Percentiles rank a stretch among this genome's conserved stretches.
Conservation (phyloP, 2,113 vertebrate genomes). For the Prinia subflava region DNA sequence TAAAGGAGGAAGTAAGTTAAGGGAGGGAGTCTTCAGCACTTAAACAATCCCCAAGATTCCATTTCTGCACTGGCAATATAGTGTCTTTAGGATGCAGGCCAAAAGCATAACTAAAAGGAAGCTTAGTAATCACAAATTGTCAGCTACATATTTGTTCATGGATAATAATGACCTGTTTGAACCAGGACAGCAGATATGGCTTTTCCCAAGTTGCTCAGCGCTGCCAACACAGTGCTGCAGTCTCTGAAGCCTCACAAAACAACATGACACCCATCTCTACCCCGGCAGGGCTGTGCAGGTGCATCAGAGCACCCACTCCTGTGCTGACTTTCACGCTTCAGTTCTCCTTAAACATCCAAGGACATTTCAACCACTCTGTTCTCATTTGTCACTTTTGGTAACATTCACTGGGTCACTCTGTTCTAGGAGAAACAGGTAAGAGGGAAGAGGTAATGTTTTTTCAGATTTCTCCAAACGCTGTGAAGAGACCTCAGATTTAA, state of each 20-base stretch:
- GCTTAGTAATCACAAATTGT: not conserved
- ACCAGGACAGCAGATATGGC: not conserved
- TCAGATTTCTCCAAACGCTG: not conserved
- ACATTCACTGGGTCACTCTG: not conserved
- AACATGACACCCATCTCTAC: not conserved
- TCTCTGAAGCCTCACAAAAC: not conserved
- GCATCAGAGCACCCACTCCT: not conserved
- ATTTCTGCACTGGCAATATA: slow-evolving; percentile 21
- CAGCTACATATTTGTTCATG: not conserved
- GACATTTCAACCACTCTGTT: not conserved
- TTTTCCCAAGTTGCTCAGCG: not conserved
- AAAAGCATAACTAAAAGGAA: slow-evolving; percentile 41
- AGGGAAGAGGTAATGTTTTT: not conserved
- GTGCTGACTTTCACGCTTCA: not conserved
- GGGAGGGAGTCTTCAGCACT: slow-evolving; percentile 60
- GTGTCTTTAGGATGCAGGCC: slow-evolving; percentile 59
- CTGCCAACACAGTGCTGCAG: not conserved
- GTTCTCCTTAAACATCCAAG: not conserved
- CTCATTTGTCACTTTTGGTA: not conserved
- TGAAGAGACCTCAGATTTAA: not conserved
- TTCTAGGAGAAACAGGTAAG: not conserved
- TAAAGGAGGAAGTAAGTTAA: slow-evolving; percentile 73
- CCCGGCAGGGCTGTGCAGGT: not conserved
- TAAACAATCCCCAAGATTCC: slow-evolving; percentile 63
- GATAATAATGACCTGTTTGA: not conserved